These are phyloP conservation scores for Andrena haemorrhoa DNA, from an alignment of 2,888 invertebrate species.

Conservation along the genomic window DNA sequence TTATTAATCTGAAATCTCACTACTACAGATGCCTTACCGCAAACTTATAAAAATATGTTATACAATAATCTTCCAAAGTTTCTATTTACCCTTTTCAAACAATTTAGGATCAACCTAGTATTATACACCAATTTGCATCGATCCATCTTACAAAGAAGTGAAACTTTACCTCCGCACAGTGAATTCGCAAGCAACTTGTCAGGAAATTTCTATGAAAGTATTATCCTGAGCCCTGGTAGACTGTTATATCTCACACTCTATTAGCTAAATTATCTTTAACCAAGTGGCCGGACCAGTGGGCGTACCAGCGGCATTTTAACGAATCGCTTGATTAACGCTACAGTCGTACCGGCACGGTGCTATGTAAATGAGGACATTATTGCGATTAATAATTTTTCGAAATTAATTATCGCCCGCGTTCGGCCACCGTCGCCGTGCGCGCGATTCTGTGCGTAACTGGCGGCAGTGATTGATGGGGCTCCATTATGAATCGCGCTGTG, in stretches of 20 bases:
- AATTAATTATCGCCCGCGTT: conserved; percentile 78
- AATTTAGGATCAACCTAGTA: background rate
- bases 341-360: conserved; percentile 51
- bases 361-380: conserved; percentile 77
- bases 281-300: conserved; percentile 43
- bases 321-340: conserved; percentile 66
- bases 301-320: conserved; percentile 50
- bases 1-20: background rate
- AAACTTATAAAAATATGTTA: no score
- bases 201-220: conserved; percentile 29
- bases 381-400: conserved; percentile 81
- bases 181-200: conserved; percentile 3
- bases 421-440: conserved; percentile 43
- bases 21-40: no score
- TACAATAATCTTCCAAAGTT: no score
- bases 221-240: conserved; percentile 26
- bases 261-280: conserved; percentile 68
- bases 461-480: conserved; percentile 80
- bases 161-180: background rate
- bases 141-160: background rate
- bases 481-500: conserved; percentile 80
- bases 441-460: conserved; percentile 69
- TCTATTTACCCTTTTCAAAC: background rate
- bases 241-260: conserved; percentile 51
- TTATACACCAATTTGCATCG: conserved; percentile 2